Percentiles rank a stretch among this genome's conserved stretches.
Evolutionary conservation across 37 sponge, comb jelly and placozoan species (phyloP).

Genomic region (Ianthella basta): DNA sequence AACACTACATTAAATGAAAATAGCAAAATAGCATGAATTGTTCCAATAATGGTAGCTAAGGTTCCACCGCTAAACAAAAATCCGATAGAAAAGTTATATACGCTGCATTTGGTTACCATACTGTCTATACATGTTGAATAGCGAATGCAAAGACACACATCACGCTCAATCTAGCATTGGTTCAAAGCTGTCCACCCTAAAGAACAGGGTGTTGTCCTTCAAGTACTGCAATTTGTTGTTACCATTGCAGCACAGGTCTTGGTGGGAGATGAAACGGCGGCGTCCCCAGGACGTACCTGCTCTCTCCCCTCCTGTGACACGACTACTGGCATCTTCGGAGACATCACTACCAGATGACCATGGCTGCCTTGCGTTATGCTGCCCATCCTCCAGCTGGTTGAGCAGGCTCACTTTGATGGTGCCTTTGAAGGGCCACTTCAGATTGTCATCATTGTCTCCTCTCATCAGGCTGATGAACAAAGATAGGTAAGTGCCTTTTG

Average conservation of each 20-base stretch:
- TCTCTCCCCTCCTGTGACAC: constrained; percentile 10
- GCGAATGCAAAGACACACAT: too few relatives aligned
- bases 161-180: too few relatives aligned
- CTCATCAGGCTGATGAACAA: constrained; percentile 44
- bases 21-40: too few relatives aligned
- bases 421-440: constrained; percentile 58
- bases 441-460: constrained; percentile 45
- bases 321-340: background rate
- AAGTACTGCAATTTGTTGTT: too few relatives aligned
- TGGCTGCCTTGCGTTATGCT: constrained; percentile 16
- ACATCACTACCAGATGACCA: background rate
- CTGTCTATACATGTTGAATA: too few relatives aligned
- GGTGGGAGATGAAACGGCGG: background rate
- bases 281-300: background rate
- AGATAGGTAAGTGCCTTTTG: constrained; percentile 36
- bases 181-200: too few relatives aligned
- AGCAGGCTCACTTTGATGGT: constrained; percentile 47
- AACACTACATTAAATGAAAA: too few relatives aligned
- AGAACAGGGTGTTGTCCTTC: too few relatives aligned
- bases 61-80: too few relatives aligned
- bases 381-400: constrained; percentile 45
- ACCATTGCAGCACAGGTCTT: background rate
- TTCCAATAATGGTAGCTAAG: too few relatives aligned
- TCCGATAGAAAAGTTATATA: background rate
- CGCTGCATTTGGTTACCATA: background rate